These are phyloP conservation scores for Melanotaenia trifasciata DNA, from an alignment of 2,797 vertebrate genomes.

Conservation along the genomic window DNA sequence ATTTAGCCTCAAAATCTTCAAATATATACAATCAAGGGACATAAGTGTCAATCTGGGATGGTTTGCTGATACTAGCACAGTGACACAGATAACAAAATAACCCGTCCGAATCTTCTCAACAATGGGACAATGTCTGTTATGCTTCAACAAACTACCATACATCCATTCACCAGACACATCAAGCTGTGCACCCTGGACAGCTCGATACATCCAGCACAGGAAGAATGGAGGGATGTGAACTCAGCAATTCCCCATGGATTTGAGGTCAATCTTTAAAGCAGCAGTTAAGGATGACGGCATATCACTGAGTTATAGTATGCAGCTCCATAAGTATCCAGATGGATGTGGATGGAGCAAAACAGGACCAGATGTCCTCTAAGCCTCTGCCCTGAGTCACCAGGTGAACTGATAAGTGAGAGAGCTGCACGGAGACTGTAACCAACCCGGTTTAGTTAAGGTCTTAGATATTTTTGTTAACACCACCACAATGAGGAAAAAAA, in stretches of 20 bases:
- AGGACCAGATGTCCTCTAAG: constrained; percentile 56
- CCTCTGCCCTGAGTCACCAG: constrained; percentile 43
- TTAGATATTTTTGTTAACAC: constrained; percentile 42
- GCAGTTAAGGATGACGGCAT: constrained; percentile 19
- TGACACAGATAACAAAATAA: constrained; percentile 43
- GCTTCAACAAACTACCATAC: constrained; percentile 3
- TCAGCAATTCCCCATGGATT: neutral
- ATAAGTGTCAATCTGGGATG: constrained; percentile 38
- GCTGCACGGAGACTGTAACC: constrained; percentile 30
- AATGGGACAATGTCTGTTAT: constrained; percentile 7
- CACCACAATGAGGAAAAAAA: constrained; percentile 42
- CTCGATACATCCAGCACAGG: constrained; percentile 9
- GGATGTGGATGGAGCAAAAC: constrained; percentile 33
- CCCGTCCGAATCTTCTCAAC: constrained; percentile 20
- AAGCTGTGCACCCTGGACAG: constrained; percentile 22
- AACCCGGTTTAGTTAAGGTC: constrained; percentile 36
- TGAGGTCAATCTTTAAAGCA: constrained; percentile 34
- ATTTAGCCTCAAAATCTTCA: constrained; percentile 16
- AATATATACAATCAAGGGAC: constrained; percentile 14
- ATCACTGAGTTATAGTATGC: constrained; percentile 36
- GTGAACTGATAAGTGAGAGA: constrained; percentile 33
- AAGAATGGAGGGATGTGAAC: constrained; percentile 1
- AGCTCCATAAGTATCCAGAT: constrained; percentile 41
- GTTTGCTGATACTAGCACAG: constrained; percentile 48
- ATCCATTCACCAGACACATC: neutral